These are phyloP conservation scores for Brachirus orientalis DNA, from an alignment of 2,113 vertebrate genomes.

Conservation along the genomic window DNA sequence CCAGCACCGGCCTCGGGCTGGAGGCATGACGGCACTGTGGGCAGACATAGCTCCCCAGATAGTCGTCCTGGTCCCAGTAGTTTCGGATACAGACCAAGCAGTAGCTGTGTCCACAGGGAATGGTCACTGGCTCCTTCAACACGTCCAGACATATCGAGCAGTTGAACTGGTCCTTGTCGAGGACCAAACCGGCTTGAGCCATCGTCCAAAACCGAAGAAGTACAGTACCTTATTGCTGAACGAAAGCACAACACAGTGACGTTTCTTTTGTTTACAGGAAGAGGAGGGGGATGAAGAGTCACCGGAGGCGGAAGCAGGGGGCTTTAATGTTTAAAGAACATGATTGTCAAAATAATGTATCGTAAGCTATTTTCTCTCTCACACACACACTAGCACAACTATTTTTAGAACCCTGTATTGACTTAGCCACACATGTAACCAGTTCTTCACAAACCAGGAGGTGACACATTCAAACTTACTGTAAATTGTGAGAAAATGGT, in stretches of 20 bases:
- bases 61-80: conserved; percentile 83
- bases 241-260: conserved; percentile 8
- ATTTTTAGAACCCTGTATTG: too few relatives aligned
- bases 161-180: conserved; percentile 83
- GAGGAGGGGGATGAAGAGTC: not conserved
- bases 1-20: conserved; percentile 77
- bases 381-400: too few relatives aligned
- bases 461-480: too few relatives aligned
- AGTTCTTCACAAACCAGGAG: too few relatives aligned
- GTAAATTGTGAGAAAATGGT: too few relatives aligned
- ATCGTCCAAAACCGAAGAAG: conserved; percentile 50
- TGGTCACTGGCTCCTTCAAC: conserved; percentile 76
- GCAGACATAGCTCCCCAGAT: conserved; percentile 73
- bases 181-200: conserved; percentile 78
- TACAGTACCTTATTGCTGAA: too few relatives aligned
- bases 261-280: conserved; percentile 72
- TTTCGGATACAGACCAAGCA: conserved; percentile 77
- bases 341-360: too few relatives aligned
- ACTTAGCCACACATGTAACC: too few relatives aligned
- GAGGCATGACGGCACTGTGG: conserved; percentile 81
- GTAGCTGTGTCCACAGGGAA: conserved; percentile 84
- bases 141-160: conserved; percentile 83
- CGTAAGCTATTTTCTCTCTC: too few relatives aligned
- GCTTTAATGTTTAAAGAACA: not conserved
- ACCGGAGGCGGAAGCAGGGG: not conserved